Conservation (phyloP, 2,113 vertebrate species). For the Entomyzon cyanotis region DNA sequence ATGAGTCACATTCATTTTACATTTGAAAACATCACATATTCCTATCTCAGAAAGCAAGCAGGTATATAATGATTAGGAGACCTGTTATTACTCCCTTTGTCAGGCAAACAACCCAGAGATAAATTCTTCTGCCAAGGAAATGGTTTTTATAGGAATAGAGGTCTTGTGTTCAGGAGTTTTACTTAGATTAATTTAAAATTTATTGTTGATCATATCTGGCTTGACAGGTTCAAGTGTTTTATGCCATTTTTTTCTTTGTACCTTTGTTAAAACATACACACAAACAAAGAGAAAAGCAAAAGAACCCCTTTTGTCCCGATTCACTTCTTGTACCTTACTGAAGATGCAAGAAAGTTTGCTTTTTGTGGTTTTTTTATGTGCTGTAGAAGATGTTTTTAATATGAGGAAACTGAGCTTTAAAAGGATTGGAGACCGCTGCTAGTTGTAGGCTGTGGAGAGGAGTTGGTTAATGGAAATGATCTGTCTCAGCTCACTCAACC, state of each 20-base stretch:
- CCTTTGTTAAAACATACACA: background rate
- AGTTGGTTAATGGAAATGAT: slow-evolving; percentile 38
- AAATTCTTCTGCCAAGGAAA: background rate
- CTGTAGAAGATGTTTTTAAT: background rate
- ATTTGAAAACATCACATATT: background rate
- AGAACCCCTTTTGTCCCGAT: background rate
- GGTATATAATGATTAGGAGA: background rate
- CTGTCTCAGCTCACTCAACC: background rate
- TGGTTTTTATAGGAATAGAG: background rate
- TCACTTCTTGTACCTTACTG: background rate
- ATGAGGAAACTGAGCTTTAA: background rate
- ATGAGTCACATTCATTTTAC: background rate
- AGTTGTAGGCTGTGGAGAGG: background rate
- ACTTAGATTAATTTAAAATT: background rate
- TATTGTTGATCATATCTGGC: background rate
- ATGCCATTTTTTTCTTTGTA: background rate
- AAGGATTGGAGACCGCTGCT: background rate
- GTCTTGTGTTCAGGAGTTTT: background rate
- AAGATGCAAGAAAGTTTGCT: background rate
- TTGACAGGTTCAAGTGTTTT: background rate
- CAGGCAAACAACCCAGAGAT: background rate
- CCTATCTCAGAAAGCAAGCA: background rate
- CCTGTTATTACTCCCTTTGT: background rate
- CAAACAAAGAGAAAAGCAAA: background rate
- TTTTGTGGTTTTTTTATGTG: background rate